These are phyloP conservation scores for Austrofundulus limnaeus DNA, from an alignment of 2,113 vertebrate genomes.

Conservation along the genomic window DNA sequence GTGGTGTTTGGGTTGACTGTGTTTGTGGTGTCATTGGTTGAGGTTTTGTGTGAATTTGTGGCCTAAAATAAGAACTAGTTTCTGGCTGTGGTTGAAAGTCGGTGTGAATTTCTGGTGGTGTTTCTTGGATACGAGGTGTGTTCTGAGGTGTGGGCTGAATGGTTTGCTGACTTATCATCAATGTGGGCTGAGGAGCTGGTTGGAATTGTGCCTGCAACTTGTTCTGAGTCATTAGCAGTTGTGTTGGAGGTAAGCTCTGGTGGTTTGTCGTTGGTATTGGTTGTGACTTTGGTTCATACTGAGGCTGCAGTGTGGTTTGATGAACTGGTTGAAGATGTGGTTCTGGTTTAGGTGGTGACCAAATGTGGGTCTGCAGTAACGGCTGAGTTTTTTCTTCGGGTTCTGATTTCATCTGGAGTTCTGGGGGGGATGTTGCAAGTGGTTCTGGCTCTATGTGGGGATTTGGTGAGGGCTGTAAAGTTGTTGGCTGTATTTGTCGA, in stretches of 20 bases:
- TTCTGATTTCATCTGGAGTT: slow-evolving; percentile 7
- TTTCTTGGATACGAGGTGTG: slow-evolving; percentile 3
- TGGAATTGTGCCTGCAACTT: slow-evolving; percentile 11
- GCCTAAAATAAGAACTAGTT: slow-evolving; percentile 8
- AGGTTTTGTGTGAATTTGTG: slow-evolving; percentile 21
- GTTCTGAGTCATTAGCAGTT: slow-evolving; percentile 11
- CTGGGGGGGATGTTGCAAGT: neutral
- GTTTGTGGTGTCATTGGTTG: slow-evolving; percentile 10
- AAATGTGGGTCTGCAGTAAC: neutral
- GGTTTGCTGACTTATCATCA: neutral
- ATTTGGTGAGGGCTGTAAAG: neutral
- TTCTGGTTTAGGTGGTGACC: slow-evolving; percentile 8
- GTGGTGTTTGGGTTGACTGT: neutral
- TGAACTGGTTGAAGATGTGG: neutral
- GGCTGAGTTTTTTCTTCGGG: slow-evolving; percentile 6
- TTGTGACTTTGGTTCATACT: slow-evolving; percentile 11
- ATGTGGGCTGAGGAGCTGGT: slow-evolving; percentile 3
- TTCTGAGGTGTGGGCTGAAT: slow-evolving; percentile 3
- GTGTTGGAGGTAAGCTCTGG: slow-evolving; percentile 6
- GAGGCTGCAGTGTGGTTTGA: slow-evolving; percentile 13
- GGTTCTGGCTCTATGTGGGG: neutral
- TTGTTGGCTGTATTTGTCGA: slow-evolving; percentile 19
- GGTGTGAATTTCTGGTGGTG: neutral
- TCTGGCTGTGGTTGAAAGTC: slow-evolving; percentile 14
- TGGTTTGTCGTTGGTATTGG: slow-evolving; percentile 12